Conservation (phyloP, 2,113 vertebrate species). For the Numida meleagris region DNA sequence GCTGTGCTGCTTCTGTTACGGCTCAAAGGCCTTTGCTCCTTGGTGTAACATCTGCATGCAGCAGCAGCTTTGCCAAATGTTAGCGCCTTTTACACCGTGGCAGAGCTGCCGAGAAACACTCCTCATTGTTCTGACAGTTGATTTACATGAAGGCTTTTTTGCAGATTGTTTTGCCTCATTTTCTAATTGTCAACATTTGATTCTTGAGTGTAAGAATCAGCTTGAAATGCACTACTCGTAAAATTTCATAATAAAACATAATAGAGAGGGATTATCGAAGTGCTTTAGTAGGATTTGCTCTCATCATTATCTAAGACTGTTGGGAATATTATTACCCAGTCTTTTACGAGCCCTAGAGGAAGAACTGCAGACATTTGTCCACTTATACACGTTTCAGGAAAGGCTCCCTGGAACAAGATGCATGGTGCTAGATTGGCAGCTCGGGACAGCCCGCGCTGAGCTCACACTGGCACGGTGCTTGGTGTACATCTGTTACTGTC, state of each 20-base stretch:
- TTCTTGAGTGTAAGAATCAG: neutral
- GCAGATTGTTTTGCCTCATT: neutral
- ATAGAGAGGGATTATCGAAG: neutral
- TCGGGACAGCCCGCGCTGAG: neutral
- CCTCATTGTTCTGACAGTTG: neutral
- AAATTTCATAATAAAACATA: neutral
- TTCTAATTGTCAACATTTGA: neutral
- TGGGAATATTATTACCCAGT: neutral
- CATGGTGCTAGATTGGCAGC: neutral
- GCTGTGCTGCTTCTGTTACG: neutral
- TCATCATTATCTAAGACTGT: neutral
- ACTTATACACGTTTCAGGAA: neutral
- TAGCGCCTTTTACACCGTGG: neutral
- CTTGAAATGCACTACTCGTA: neutral
- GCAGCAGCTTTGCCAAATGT: neutral
- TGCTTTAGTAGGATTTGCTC: neutral
- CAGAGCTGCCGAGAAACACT: neutral
- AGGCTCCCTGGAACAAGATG: neutral
- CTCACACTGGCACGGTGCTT: neutral
- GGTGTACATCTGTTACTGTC: no score
- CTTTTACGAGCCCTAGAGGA: neutral
- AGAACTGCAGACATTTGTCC: neutral
- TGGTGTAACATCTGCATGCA: neutral
- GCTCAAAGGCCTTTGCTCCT: neutral
- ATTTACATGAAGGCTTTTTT: neutral